Conservation (phyloP, 2,888 invertebrate species). For the Drosophila kokeensis region DNA sequence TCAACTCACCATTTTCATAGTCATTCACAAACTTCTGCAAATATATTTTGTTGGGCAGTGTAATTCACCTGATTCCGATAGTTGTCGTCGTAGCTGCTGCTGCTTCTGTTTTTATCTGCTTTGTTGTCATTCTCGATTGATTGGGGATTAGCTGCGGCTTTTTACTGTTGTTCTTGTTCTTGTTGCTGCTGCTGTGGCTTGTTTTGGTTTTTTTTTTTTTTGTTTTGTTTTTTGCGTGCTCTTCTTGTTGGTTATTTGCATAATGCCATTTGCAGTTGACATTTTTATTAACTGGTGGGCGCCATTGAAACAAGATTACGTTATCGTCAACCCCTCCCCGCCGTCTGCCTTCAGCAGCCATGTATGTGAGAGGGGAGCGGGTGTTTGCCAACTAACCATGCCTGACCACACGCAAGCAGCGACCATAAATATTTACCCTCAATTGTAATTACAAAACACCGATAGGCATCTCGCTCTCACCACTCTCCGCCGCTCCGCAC, state of each 20-base stretch:
- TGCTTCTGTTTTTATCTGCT: constrained; percentile 29
- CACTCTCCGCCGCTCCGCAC: constrained; percentile 6
- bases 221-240: constrained; percentile 29
- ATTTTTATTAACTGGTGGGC: constrained; percentile 72
- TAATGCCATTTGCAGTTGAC: constrained; percentile 67
- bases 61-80: constrained; percentile 73
- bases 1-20: background rate
- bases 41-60: constrained; percentile 41
- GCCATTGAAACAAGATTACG: constrained; percentile 45
- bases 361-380: background rate
- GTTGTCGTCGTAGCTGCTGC: constrained; percentile 42
- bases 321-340: constrained; percentile 28
- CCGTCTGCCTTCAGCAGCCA: background rate
- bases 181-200: constrained; percentile 7
- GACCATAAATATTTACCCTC: constrained; percentile 77
- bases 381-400: constrained; percentile 55
- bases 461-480: constrained; percentile 76
- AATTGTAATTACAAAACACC: constrained; percentile 80
- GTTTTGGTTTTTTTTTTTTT: constrained; percentile 21
- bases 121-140: constrained; percentile 71
- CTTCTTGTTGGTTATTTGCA: constrained; percentile 64
- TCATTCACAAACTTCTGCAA: background rate
- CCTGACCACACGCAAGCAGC: constrained; percentile 74
- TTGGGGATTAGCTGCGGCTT: constrained; percentile 60
- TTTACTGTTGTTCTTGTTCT: constrained; percentile 17